Conservation (phyloP, 2,888 invertebrate genomes). For the Zelleria hepariella region DNA sequence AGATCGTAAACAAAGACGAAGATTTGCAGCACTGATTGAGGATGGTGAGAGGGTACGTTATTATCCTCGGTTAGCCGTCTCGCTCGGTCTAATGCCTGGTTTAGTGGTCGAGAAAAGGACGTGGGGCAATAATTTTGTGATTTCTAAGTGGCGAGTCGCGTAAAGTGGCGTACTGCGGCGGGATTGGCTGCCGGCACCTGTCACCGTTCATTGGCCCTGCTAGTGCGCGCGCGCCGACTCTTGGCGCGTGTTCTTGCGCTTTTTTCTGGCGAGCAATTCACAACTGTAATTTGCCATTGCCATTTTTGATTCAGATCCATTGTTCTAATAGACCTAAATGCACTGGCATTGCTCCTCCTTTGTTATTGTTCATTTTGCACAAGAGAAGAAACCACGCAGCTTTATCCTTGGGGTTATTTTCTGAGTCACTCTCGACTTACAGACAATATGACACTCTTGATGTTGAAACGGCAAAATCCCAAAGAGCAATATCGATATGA, state of each 20-base stretch:
- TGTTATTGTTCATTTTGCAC: background rate
- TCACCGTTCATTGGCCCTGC: slow-evolving; percentile 61
- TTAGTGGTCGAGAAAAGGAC: slow-evolving; percentile 30
- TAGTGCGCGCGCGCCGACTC: slow-evolving; percentile 21
- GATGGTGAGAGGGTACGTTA: background rate
- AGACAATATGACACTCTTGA: background rate
- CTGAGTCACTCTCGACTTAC: background rate
- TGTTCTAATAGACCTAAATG: background rate
- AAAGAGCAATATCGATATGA: background rate
- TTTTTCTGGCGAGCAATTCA: slow-evolving; percentile 21
- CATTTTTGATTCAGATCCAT: slow-evolving; percentile 5
- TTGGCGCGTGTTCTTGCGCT: slow-evolving; percentile 42
- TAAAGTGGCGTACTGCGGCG: slow-evolving; percentile 34
- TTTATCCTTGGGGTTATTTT: too few species aligned
- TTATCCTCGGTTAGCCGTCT: slow-evolving; percentile 10
- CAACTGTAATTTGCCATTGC: slow-evolving; percentile 6
- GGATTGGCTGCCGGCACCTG: slow-evolving; percentile 54
- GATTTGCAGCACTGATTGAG: background rate
- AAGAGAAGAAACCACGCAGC: too few species aligned
- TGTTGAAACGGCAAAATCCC: background rate
- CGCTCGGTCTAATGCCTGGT: slow-evolving; percentile 16
- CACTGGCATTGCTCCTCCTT: background rate
- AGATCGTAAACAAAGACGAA: slow-evolving; percentile 35
- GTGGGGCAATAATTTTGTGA: slow-evolving; percentile 35
- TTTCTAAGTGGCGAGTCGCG: slow-evolving; percentile 32